These are phyloP conservation scores for Trematomus bernacchii DNA, from an alignment of 2,797 vertebrate genomes.

Conservation along the genomic window DNA sequence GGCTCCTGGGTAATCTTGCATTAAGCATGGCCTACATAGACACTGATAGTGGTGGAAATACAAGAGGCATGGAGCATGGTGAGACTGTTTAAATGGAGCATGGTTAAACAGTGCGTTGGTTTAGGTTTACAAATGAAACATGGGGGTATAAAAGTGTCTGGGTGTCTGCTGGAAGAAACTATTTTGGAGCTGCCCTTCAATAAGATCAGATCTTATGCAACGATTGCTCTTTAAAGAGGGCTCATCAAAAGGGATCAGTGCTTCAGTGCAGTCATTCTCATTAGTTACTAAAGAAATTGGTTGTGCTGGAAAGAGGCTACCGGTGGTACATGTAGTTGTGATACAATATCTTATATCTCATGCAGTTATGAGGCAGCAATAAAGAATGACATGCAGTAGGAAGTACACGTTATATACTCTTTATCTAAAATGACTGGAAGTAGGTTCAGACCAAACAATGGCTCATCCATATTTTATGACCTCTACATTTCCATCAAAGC, in stretches of 20 bases:
- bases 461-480: constrained; percentile 69
- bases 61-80: constrained; percentile 7
- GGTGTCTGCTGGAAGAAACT: constrained; percentile 17
- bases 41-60: constrained; percentile 13
- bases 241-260: constrained; percentile 45
- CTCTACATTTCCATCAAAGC: constrained; percentile 46
- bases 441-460: constrained; percentile 14
- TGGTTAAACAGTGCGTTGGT: constrained; percentile 5
- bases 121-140: constrained; percentile 49
- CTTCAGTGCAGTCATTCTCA: constrained; percentile 32
- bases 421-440: constrained; percentile 20
- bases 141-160: constrained; percentile 15
- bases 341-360: neutral
- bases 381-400: neutral
- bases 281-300: constrained; percentile 33
- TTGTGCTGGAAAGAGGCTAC: neutral
- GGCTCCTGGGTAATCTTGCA: constrained; percentile 24
- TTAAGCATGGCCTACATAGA: constrained; percentile 23
- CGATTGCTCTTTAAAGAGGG: constrained; percentile 31
- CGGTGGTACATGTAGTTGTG: neutral
- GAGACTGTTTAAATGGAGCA: constrained; percentile 8
- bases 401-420: neutral
- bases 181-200: constrained; percentile 35
- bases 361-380: neutral
- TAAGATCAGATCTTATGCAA: constrained; percentile 55